Conservation (phyloP, 2,888 invertebrate species). For the Chouioia cunea region DNA sequence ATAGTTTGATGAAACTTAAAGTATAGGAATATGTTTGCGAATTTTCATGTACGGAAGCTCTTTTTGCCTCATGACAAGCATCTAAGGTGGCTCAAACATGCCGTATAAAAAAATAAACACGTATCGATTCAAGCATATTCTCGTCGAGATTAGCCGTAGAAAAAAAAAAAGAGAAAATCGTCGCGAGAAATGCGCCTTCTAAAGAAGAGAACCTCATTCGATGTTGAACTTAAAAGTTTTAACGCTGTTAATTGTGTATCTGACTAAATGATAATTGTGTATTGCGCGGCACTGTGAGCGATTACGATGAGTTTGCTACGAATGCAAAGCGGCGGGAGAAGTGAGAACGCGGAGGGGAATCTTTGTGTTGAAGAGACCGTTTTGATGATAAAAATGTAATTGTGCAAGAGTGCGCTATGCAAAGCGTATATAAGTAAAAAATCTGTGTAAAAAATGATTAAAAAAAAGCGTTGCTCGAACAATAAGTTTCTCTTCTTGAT, state of each 20-base stretch:
- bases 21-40: background rate
- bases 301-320: constrained; percentile 10
- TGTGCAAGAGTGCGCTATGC: constrained; percentile 45
- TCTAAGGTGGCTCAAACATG: constrained; percentile 42
- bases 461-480: constrained; percentile 44
- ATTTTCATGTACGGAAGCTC: constrained; percentile 15
- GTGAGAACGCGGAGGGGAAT: constrained; percentile 21
- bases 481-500: constrained; percentile 48
- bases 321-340: constrained; percentile 22
- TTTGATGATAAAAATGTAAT: constrained; percentile 41
- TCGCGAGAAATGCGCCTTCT: constrained; percentile 62
- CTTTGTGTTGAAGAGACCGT: constrained; percentile 28
- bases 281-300: constrained; percentile 45
- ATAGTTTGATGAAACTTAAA: background rate
- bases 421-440: constrained; percentile 34
- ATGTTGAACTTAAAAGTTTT: constrained; percentile 68
- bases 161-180: constrained; percentile 49
- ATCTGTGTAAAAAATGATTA: constrained; percentile 22
- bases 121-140: constrained; percentile 47
- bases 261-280: constrained; percentile 51
- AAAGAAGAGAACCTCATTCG: constrained; percentile 62
- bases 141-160: constrained; percentile 46
- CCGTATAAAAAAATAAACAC: constrained; percentile 31
- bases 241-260: constrained; percentile 64
- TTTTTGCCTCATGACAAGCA: constrained; percentile 12